Evolutionary conservation across 2,797 vertebrate genomes (phyloP).

Genomic region (Pyrrhura leucotis): DNA sequence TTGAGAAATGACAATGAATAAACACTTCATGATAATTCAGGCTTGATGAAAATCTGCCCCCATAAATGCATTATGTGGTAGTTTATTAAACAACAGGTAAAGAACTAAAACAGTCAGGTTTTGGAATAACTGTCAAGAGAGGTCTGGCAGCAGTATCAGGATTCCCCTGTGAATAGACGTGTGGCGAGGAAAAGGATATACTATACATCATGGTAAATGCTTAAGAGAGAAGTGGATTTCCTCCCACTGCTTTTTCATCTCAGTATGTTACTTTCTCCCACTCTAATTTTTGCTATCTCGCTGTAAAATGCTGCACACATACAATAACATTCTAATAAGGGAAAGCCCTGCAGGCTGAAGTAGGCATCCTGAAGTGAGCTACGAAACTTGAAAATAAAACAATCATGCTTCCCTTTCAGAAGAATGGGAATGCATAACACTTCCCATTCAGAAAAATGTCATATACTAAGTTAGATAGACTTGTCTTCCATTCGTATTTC

Average conservation of each 20-base stretch:
- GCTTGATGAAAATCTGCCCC: not conserved
- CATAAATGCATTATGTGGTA: not conserved
- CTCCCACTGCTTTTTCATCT: constrained; percentile 21
- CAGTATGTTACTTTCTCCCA: constrained; percentile 24
- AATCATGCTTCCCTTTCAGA: not conserved
- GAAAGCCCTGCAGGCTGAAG: not conserved
- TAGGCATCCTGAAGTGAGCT: not conserved
- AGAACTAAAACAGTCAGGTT: not conserved
- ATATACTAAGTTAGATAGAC: not conserved
- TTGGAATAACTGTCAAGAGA: not conserved
- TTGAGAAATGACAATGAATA: not conserved
- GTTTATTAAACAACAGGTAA: not conserved
- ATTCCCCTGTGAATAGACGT: not conserved
- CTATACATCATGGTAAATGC: not conserved
- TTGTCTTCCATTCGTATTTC: not conserved
- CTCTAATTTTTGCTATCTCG: not conserved
- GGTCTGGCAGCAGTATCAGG: not conserved
- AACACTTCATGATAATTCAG: not conserved
- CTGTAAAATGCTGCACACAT: not conserved
- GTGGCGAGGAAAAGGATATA: not conserved
- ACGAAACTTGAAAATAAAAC: not conserved
- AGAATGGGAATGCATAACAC: not conserved
- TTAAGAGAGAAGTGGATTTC: constrained; percentile 33
- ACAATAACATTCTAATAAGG: not conserved
- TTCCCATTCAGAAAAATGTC: not conserved